A percentile compares a stretch with the other conserved stretches of the same genome.
Conservation (phyloP, 2,797 vertebrate genomes). For the Borostomias antarcticus region DNA sequence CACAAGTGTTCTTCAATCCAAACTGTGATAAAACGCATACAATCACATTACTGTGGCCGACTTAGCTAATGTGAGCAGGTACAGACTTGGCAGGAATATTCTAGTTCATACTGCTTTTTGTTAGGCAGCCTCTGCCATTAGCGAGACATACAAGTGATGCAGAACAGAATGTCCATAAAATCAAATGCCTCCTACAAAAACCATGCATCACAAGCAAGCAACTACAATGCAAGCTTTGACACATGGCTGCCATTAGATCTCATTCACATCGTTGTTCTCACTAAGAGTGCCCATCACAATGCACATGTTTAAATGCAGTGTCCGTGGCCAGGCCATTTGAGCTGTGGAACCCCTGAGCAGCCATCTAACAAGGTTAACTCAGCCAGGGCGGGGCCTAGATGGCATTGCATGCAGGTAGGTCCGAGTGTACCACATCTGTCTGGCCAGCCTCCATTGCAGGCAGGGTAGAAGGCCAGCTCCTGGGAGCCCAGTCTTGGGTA, state of each 20-base stretch:
- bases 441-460: conserved; percentile 74
- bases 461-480: conserved; percentile 77
- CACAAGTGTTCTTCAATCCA: too few species aligned
- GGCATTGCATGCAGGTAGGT: conserved; percentile 72
- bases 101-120: background rate
- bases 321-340: background rate
- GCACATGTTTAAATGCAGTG: conserved; percentile 31
- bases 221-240: conserved; percentile 53
- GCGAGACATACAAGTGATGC: conserved; percentile 41
- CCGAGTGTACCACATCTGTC: conserved; percentile 76
- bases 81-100: background rate
- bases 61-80: background rate
- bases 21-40: background rate
- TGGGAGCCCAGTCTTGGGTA: conserved; percentile 77
- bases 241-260: conserved; percentile 46
- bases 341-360: too few species aligned
- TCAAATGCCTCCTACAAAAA: conserved; percentile 14
- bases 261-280: conserved; percentile 33
- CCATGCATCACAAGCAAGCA: conserved; percentile 62
- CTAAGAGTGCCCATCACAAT: conserved; percentile 45
- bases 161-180: conserved; percentile 36
- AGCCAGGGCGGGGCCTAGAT: conserved; percentile 18
- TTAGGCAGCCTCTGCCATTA: conserved; percentile 24
- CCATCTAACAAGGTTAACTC: conserved; percentile 1
- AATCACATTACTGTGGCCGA: background rate